Base-by-base conservation (phyloP, 2,113 vertebrate genomes). In the Rhea americana region DNA sequence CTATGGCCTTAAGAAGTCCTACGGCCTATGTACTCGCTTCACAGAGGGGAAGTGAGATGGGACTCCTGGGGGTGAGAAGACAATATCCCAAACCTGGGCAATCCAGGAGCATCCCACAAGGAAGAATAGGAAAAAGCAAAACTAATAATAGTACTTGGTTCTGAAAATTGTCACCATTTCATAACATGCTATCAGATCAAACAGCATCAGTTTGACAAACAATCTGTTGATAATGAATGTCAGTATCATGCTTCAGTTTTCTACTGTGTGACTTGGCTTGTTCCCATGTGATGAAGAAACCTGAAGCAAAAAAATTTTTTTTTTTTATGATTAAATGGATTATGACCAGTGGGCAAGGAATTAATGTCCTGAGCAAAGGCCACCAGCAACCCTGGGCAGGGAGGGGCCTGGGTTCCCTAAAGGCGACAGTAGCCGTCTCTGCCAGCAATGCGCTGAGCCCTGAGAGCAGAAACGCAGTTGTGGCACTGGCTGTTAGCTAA, bases 231-330 rank as follows among this genome's bases (percentile, higher is more conserved):
- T 17, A 13, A 37, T 9, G 17, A 28, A 43, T 48, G 45, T 17
- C 50, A 5, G 2, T 2, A 5, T 12, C 56, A 21, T 30, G 3
- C 21, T 2, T 6, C 2, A 5, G 0, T 43, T 39, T 5, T 41
- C 50, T n/a, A 6, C 59, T 25, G 30, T 30, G 28, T 65, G 18
- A 37, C 0, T 1, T 5, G 37, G 53, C 59, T 37, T 39, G 8
- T 66, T 24, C 59, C 80, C 41, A 0, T 3, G 72, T 1, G 1
- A 10, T 10, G 22, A 76, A 45, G 41, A 53, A 39, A 24, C 37
- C 1, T 37, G 48, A 72, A 59, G 58, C 43, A 16, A n/a, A n/a
- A n/a, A n/a, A n/a, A 4, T n/a, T 30, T 63, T 25, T 3, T 39
- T 32, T 22, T 88, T 21, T 28, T 39, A 5, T 4, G 8, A 30